These are phyloP conservation scores for Eupithecia pulchellata DNA, from an alignment of 2,888 invertebrate species.

Conservation along the genomic window DNA sequence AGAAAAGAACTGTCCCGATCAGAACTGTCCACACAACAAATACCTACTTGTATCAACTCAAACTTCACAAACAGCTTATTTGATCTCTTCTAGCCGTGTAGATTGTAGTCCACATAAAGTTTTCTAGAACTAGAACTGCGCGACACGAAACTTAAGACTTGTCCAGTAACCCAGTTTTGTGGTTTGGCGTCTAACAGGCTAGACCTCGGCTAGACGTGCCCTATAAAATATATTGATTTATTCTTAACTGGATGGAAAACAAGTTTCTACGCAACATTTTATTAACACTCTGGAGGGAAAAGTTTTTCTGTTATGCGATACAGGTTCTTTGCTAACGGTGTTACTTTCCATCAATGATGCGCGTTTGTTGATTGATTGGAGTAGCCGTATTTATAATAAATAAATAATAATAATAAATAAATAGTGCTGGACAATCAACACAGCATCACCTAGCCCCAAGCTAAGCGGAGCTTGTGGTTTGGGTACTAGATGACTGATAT, in stretches of 20 bases:
- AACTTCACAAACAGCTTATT: not conserved
- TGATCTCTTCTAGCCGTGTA: not conserved
- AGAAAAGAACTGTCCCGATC: not conserved
- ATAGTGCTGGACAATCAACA: too few species aligned
- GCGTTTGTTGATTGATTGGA: not conserved
- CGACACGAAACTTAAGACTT: conserved; percentile 9
- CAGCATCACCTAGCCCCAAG: too few species aligned
- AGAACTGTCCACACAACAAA: not conserved
- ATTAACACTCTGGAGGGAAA: not conserved
- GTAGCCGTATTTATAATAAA: not conserved
- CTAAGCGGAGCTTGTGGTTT: too few species aligned
- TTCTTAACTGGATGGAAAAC: conserved; percentile 19
- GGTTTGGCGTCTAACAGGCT: conserved; percentile 19
- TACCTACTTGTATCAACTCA: not conserved
- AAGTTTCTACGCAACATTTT: conserved; percentile 12
- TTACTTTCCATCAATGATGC: not conserved
- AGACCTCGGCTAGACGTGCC: conserved; percentile 25
- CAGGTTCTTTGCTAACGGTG: not conserved
- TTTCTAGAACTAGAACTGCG: not conserved
- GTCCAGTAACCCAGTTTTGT: conserved; percentile 25
- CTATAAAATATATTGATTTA: conserved; percentile 27
- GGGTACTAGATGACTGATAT: too few species aligned
- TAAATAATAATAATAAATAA: too few species aligned
- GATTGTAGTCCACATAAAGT: conserved; percentile 1
- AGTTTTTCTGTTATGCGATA: not conserved